These are phyloP conservation scores for Sinodicranocentrus sp. DNA, from an alignment of 2,888 invertebrate species.

Conservation along the genomic window DNA sequence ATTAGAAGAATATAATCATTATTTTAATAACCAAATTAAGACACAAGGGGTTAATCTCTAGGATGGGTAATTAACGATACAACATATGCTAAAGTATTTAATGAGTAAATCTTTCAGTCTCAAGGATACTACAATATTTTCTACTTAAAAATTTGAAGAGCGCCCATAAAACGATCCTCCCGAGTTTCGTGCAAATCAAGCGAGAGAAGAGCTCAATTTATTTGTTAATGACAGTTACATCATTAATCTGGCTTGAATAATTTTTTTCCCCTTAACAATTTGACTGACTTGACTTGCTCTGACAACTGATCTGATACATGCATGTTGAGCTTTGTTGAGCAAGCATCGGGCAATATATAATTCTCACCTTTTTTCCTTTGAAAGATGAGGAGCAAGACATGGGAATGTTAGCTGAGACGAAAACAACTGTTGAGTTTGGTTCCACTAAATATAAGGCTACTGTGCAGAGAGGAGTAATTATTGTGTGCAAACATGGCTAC, in stretches of 20 bases:
- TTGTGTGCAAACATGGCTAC: slow-evolving; percentile 69
- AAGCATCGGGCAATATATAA: slow-evolving; percentile 23
- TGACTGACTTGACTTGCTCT: not conserved
- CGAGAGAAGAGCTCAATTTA: slow-evolving; percentile 49
- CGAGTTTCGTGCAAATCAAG: no score
- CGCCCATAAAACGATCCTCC: no score
- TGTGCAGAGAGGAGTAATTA: slow-evolving; percentile 64
- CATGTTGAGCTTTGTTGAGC: slow-evolving; percentile 27
- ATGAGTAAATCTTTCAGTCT: no score
- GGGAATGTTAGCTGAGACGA: slow-evolving; percentile 26
- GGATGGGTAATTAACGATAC: no score
- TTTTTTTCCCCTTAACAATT: slow-evolving; percentile 29
- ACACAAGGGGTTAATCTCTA: no score
- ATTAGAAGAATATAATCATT: no score
- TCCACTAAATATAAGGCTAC: slow-evolving; percentile 38
- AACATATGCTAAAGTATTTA: no score
- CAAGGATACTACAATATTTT: no score
- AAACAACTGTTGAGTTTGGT: slow-evolving; percentile 47
- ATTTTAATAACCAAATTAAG: no score
- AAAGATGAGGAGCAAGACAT: slow-evolving; percentile 51
- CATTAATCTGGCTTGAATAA: slow-evolving; percentile 54
- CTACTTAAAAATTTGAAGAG: no score
- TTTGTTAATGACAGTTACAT: slow-evolving; percentile 64
- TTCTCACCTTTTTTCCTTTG: slow-evolving; percentile 65
- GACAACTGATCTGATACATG: slow-evolving; percentile 33